Base-by-base conservation (phyloP, 2,113 vertebrate genomes). In the Dicentrarchus labrax region DNA sequence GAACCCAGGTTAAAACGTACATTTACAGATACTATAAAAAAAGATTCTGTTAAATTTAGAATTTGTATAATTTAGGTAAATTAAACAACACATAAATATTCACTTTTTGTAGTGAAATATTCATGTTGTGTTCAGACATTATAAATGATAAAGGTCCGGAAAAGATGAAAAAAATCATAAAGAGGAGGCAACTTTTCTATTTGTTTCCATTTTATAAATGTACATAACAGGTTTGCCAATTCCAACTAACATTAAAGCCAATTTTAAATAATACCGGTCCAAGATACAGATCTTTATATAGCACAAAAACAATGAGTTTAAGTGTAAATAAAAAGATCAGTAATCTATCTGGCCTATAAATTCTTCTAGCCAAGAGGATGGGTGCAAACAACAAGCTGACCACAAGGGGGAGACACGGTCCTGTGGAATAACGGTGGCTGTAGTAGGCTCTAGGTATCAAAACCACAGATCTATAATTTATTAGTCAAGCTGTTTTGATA, bases 391-490 rank as follows among this genome's bases (percentile, higher is more conserved):
- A 72, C 67, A 70, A 48, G 0, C 1, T 45, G 36, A 21, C 78
- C 89, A 83, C 53, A 54, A 81, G 92, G 30, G 68, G 82, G 59
- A 48, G 75, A 72, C 24, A 80, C n/a, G 39, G 11, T 7, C 38
- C 41, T 10, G 7, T 59, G 68, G 30, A 68, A 64, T 16, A 86
- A 66, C 13, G 2, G 2, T 48, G 15, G 51, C 45, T 50, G 45
- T 2, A 17, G 4, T 9, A 15, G 4, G n/a, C 56, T 77, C 48
- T 0, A 1, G 43, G 59, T 43, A 76, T 87, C 47, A 73, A 62
- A 86, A 48, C 45, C 59, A 83, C 45, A 83, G 51, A 81, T 89
- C 64, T 79, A 82, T 85, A 74, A 84, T 92, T 85, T 62, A 87
- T 78, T 24, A 77, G 24, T 70, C 76, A 80, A 76, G 74, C 67